Percentiles rank a stretch among this genome's conserved stretches.
phyloP scores from a whole-genome alignment of 2,888 invertebrate species.

The Rosalia funebris region DNA sequence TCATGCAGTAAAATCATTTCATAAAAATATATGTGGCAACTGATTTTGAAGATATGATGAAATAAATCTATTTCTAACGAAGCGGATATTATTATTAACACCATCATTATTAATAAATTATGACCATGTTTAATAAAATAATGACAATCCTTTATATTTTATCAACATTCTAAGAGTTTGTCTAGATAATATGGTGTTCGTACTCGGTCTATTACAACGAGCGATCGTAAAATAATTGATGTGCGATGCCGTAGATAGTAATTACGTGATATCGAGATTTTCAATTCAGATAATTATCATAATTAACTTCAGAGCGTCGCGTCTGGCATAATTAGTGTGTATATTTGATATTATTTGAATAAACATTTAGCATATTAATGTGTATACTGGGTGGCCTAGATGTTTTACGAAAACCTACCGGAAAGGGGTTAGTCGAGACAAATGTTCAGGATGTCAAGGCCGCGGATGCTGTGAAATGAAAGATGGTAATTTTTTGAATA shows the following conservation, averaged over 20 bases:
- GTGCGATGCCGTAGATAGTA: background rate
- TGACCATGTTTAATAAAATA: too few species aligned
- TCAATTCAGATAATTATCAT: background rate
- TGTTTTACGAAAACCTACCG: background rate
- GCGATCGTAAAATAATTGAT: background rate
- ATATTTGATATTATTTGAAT: background rate
- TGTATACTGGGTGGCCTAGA: background rate
- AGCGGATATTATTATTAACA: too few species aligned
- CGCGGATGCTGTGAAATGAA: background rate
- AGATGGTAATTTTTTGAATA: background rate
- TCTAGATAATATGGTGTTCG: background rate
- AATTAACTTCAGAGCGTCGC: too few species aligned
- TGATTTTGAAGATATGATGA: too few species aligned
- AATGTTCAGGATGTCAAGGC: background rate
- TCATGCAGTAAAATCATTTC: too few species aligned
- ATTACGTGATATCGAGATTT: background rate
- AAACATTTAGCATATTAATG: background rate
- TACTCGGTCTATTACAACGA: background rate
- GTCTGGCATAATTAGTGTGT: background rate
- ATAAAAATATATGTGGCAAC: too few species aligned
- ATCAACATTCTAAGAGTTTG: too few species aligned
- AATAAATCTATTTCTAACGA: too few species aligned
- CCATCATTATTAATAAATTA: too few species aligned
- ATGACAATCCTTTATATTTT: too few species aligned
- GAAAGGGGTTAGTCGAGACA: background rate